A percentile compares a stretch with the other conserved stretches of the same genome.
phyloP scores from a whole-genome alignment of 1,140 invertebrate species.

The Trinorchestia longiramus region DNA sequence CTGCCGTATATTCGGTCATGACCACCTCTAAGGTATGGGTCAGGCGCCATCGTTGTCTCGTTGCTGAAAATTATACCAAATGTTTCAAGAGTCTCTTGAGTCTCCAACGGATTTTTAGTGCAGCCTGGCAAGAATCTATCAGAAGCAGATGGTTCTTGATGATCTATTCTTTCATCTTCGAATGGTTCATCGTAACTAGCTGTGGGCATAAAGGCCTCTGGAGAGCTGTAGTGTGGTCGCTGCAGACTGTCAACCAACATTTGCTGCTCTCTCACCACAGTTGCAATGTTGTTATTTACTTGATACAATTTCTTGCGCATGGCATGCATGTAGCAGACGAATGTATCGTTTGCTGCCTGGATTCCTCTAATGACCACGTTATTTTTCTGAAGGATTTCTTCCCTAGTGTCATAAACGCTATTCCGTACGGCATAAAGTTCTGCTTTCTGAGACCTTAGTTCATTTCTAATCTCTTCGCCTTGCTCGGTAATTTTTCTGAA shows the following conservation, averaged over 20 bases:
- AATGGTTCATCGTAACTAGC: conserved; percentile 49
- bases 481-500: conserved; percentile 61
- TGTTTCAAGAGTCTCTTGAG: conserved; percentile 57
- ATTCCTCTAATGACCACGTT: conserved; percentile 62
- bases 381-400: conserved; percentile 63
- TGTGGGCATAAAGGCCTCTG: conserved; percentile 10
- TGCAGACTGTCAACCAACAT: conserved; percentile 61
- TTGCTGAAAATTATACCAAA: conserved; percentile 56
- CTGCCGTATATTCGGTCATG: conserved; percentile 52
- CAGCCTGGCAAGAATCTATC: conserved; percentile 63
- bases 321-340: conserved; percentile 64
- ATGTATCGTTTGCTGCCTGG: conserved; percentile 61
- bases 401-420: conserved; percentile 63
- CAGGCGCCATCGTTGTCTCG: conserved; percentile 17
- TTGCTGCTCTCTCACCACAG: conserved; percentile 63
- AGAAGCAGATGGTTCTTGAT: conserved; percentile 54
- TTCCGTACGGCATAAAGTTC: conserved; percentile 64
- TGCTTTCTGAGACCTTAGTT: conserved; percentile 65
- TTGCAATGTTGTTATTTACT: conserved; percentile 64
- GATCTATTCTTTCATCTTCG: conserved; percentile 50
- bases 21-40: conserved; percentile 25
- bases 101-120: conserved; percentile 65
- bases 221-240: conserved; percentile 46
- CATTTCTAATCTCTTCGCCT: conserved; percentile 64
- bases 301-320: conserved; percentile 62